Base-by-base conservation (phyloP, 2,888 invertebrate species). In the Erebia ligea region DNA sequence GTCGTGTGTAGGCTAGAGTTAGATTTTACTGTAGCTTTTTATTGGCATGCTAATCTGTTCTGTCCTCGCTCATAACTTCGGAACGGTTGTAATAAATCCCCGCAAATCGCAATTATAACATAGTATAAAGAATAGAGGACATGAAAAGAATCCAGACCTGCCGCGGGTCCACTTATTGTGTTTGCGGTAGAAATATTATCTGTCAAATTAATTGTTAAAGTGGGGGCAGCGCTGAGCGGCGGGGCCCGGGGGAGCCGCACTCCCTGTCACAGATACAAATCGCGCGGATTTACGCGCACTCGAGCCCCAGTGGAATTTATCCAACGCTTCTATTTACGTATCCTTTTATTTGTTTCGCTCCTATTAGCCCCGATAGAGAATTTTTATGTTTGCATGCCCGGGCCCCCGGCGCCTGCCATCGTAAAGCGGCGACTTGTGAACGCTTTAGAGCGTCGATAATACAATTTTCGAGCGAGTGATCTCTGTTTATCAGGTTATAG, bases 361-460 rank as follows among this genome's bases (percentile, higher is more conserved):
- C 92, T 93, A 92, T 92, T 93, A 92, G 92, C 91, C 91, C 84
- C 92, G 91, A 92, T 92, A 92, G 91, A 92, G 91, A 91, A 91
- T 93, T 93, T 92, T 93, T 93, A 93, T 93, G 92, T 92, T 90
- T 89, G 89, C 90, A 88, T 88, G 89, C 82, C 86, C 87, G 82
- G 88, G 79, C 86, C 86, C 87, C 83, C 85, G 89, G 79, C 88
- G 90, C 85, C 87, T 87, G 85, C 85, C 85, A 86, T 92, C 92
- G 91, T 92, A 93, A 93, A 93, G 89, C 84, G 91, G 83, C 91
- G 90, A 90, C 89, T 90, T 84, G 88, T 84, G 87, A 90, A 86
- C 91, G 80, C 90, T 92, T 92, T 91, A 91, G 83, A 91, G 87
- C 89, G 78, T 78, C 87, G 85, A 89, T 92, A 92, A 93, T 86